These are phyloP conservation scores for Pseudolycoriella hygida DNA, from an alignment of 2,888 invertebrate genomes.

Conservation along the genomic window DNA sequence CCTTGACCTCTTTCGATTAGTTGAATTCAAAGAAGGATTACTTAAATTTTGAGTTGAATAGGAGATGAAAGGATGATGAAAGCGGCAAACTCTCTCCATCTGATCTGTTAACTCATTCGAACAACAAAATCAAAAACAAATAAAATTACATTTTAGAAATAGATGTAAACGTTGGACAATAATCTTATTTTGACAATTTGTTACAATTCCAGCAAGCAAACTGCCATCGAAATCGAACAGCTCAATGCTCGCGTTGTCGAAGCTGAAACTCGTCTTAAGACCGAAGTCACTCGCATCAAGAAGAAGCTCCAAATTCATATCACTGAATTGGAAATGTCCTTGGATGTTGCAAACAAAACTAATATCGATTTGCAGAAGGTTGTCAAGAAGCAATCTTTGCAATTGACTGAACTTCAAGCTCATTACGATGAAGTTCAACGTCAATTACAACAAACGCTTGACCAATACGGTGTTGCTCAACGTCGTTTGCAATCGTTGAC, in stretches of 20 bases:
- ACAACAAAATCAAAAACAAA: no score
- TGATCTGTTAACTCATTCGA: no score
- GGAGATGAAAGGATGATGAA: no score
- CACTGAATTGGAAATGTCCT: constrained; percentile 88
- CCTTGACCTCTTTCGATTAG: no score
- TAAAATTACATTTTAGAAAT: no score
- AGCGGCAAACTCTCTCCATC: no score
- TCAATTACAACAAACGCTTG: constrained; percentile 86
- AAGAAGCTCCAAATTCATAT: constrained; percentile 98
- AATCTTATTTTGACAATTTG: background rate
- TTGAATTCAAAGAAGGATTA: no score
- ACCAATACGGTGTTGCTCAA: constrained; percentile 80
- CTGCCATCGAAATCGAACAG: constrained; percentile 95
- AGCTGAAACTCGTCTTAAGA: constrained; percentile 88
- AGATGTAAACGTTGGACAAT: no score
- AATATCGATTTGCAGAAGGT: constrained; percentile 95
- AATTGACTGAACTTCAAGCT: constrained; percentile 77
- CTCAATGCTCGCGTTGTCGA: constrained; percentile 88
- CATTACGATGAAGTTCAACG: constrained; percentile 94
- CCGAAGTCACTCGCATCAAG: constrained; percentile 92
- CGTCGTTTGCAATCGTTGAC: constrained; percentile 80
- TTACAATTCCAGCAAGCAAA: constrained; percentile 62
- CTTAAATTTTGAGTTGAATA: no score
- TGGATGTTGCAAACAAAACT: constrained; percentile 96
- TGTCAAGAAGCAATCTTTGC: constrained; percentile 92